Base-by-base conservation (phyloP, 2,888 invertebrate species). In the Bugulina stolonifera region DNA sequence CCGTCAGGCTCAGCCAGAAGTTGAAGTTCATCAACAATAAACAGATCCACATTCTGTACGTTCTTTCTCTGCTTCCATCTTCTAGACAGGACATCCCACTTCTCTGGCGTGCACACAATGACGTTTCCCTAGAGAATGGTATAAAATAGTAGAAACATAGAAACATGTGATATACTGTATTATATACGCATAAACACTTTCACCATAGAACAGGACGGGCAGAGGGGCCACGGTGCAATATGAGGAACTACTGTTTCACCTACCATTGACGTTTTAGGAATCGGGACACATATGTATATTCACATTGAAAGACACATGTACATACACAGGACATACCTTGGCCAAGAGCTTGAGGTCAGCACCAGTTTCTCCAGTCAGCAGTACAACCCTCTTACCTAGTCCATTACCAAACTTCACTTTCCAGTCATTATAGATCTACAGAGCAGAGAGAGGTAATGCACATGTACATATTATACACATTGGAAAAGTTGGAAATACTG, bases 61-160 rank as follows among this genome's bases (percentile, higher is more conserved):
- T 96, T 95, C 85, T 98, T 98, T 43, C 99, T 89, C 80, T 99
- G 98, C 80, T 99, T 99, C 99, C 99, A 99, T 75, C 99, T 88
- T 72, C 99, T 88, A 0, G 99, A 99, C 1, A 99, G 87, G 1
- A 99, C 94, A 83, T 99, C 99, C 99, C 99, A 99, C 79, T 96
- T 95, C 81, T 98, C 97, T 0, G 97, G 96, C 0, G 97, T 98
- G 1, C 94, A 92, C 75, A 99, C 90, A 58, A 99, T 92, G n/a
- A 99, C 90, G 84, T 98, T 94, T 0, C 94, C 95, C 83, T 94
- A 93, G n/a, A 75, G 22, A n/a, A 29, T n/a, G 43, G n/a, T n/a
- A n/a, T n/a, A n/a, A n/a, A n/a, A n/a, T n/a, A n/a, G n/a, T n/a
- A n/a, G 58, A 23, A 22, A 27, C n/a, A 58, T 27, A 58, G 3